Percentiles rank a stretch among this genome's conserved stretches.
These are phyloP conservation scores for Anolis carolinensis DNA, from an alignment of 2,113 vertebrate species.

Conservation along the genomic window DNA sequence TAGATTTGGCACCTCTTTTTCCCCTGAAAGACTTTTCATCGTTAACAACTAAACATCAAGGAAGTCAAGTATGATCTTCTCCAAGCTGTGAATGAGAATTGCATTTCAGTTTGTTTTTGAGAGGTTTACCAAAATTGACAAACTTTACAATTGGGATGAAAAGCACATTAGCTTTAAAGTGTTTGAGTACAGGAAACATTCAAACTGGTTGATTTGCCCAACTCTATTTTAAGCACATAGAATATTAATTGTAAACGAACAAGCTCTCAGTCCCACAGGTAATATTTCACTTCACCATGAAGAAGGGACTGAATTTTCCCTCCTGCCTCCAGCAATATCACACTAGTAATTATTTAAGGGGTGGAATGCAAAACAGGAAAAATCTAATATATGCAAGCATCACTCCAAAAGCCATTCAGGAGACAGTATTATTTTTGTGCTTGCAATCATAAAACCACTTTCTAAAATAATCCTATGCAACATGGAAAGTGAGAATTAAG, in stretches of 20 bases:
- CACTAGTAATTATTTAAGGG: neutral
- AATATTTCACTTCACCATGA: neutral
- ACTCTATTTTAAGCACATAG: neutral
- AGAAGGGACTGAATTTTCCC: neutral
- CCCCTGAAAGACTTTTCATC: neutral
- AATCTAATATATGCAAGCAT: neutral
- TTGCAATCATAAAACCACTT: neutral
- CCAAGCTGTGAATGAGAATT: neutral
- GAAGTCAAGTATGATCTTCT: neutral
- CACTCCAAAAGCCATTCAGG: conserved; percentile 17
- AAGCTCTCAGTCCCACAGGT: neutral
- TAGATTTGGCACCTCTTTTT: neutral
- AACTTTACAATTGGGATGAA: neutral
- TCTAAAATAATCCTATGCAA: neutral
- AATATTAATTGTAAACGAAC: neutral
- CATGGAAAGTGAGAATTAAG: neutral
- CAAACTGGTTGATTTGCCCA: neutral
- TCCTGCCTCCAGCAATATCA: neutral
- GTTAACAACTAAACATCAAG: neutral
- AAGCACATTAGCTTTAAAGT: neutral
- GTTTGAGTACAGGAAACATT: neutral
- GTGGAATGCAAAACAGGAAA: neutral
- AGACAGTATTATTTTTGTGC: neutral
- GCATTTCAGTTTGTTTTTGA: neutral
- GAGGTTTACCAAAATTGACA: neutral